A percentile compares a stretch with the other conserved stretches of the same genome.
These are phyloP conservation scores for Scaptomyza flava DNA, from an alignment of 2,888 invertebrate genomes.

Conservation along the genomic window DNA sequence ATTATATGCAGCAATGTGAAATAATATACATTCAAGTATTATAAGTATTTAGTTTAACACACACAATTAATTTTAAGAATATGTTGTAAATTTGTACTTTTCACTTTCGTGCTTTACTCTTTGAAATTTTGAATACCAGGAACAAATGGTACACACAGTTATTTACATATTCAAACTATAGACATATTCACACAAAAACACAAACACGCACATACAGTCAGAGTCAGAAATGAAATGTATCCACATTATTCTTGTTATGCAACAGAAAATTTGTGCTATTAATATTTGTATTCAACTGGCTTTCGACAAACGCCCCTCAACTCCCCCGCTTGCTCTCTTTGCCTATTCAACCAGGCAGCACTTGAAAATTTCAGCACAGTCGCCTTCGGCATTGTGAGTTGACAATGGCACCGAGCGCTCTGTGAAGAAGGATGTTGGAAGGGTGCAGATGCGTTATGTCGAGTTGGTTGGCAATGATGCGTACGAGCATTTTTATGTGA, in stretches of 20 bases:
- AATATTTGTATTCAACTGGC: constrained; percentile 75
- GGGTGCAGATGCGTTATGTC: not conserved
- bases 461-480: constrained; percentile 53
- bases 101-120: not conserved
- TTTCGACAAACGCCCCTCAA: constrained; percentile 15
- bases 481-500: constrained; percentile 48
- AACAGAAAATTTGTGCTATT: constrained; percentile 71
- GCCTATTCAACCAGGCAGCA: constrained; percentile 3
- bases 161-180: constrained; percentile 15
- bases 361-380: constrained; percentile 54
- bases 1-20: not conserved
- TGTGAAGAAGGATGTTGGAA: not conserved
- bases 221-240: constrained; percentile 28
- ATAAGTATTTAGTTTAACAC: not conserved
- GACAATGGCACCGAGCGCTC: constrained; percentile 55
- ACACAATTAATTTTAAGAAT: not conserved
- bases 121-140: constrained; percentile 17
- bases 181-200: constrained; percentile 1
- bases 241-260: constrained; percentile 50
- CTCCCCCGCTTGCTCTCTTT: not conserved
- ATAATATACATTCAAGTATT: not conserved
- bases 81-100: not conserved
- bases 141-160: constrained; percentile 28
- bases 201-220: constrained; percentile 6
- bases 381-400: constrained; percentile 62